Percentiles rank a stretch among this genome's conserved stretches.
Conservation (phyloP, 1,140 invertebrate species). For the Scaptomyza graminum region DNA sequence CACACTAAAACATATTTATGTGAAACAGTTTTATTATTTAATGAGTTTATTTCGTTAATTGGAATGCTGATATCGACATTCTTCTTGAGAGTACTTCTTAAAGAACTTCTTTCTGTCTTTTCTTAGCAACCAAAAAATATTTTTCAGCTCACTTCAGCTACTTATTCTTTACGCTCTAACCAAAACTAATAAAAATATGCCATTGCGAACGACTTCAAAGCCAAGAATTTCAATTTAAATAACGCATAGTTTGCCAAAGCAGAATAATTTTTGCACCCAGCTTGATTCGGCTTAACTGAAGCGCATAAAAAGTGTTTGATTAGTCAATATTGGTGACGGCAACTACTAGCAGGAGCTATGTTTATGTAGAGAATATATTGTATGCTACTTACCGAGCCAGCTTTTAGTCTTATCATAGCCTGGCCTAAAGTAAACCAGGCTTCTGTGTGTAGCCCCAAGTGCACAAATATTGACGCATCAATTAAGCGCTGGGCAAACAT, state of each 20-base stretch:
- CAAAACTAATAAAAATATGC: too few relatives aligned
- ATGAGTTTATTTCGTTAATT: too few relatives aligned
- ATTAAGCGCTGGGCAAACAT: slow-evolving; percentile 69
- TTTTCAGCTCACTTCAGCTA: too few relatives aligned
- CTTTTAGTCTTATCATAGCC: slow-evolving; percentile 16
- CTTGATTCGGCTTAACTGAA: slow-evolving; percentile 55
- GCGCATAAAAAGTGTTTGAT: slow-evolving; percentile 55
- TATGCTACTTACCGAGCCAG: not conserved
- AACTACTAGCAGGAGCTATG: slow-evolving; percentile 8
- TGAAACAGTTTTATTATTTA: too few relatives aligned
- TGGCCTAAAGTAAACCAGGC: slow-evolving; percentile 39
- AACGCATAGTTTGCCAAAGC: not conserved
- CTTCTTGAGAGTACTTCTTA: too few relatives aligned
- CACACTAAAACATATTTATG: too few relatives aligned
- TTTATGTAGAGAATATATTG: slow-evolving; percentile 8
- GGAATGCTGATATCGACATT: too few relatives aligned
- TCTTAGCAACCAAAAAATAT: too few relatives aligned
- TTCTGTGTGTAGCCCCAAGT: slow-evolving; percentile 57
- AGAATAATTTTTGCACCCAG: slow-evolving; percentile 37
- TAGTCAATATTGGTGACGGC: slow-evolving; percentile 50
- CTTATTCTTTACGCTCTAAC: too few relatives aligned
- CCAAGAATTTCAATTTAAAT: too few relatives aligned
- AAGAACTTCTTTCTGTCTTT: too few relatives aligned
- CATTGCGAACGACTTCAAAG: too few relatives aligned
- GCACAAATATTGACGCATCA: slow-evolving; percentile 75